A percentile compares a stretch with the other conserved stretches of the same genome.
These are phyloP conservation scores for Cerastis leucographa DNA, from an alignment of 2,888 invertebrate species.

Conservation along the genomic window DNA sequence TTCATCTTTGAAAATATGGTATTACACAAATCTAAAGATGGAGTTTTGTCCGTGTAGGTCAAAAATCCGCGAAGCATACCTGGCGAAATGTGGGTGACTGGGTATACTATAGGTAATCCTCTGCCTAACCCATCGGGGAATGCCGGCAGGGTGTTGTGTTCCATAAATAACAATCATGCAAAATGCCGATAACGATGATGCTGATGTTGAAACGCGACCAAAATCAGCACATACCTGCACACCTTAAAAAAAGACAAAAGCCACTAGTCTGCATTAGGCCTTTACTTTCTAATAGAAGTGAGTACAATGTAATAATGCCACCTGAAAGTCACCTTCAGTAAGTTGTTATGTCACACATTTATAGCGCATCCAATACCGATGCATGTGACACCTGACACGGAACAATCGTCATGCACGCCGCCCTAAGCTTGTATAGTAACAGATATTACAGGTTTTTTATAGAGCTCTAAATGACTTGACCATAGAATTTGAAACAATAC, in stretches of 20 bases:
- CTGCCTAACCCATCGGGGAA: neutral
- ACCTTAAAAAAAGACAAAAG: neutral
- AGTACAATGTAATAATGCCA: conserved; percentile 42
- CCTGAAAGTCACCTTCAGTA: conserved; percentile 66
- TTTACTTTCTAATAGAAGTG: conserved; percentile 32
- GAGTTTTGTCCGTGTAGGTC: neutral
- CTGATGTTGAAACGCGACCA: neutral
- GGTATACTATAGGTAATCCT: neutral
- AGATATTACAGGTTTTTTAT: conserved; percentile 25
- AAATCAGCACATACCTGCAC: neutral
- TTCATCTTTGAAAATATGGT: neutral
- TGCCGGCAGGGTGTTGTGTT: neutral
- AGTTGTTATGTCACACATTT: conserved; percentile 61
- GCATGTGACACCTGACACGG: conserved; percentile 59
- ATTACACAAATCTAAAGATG: too few relatives aligned
- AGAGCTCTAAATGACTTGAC: neutral
- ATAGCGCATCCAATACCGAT: conserved; percentile 55
- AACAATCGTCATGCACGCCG: conserved; percentile 49
- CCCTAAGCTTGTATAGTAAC: conserved; percentile 32
- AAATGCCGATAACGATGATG: neutral
- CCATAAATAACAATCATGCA: neutral
- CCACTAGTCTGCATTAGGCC: neutral
- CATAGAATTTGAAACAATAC: neutral
- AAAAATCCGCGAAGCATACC: neutral
- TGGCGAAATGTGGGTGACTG: neutral